Base-by-base conservation (phyloP, 2,113 vertebrate species). In the Phalacrocorax pelagicus region DNA sequence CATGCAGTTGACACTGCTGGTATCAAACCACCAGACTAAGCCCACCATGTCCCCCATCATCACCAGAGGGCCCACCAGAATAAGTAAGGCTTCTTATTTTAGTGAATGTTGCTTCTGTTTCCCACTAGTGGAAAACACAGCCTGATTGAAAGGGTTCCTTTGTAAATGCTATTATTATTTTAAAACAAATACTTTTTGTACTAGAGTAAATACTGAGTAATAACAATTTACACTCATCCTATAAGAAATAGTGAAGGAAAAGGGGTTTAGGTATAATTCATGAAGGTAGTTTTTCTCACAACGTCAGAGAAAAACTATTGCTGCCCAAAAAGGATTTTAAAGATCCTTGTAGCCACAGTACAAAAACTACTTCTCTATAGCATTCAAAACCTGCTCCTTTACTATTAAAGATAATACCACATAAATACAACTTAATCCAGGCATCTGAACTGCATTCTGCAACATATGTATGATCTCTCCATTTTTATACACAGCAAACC, bases 401-500 rank as follows among this genome's bases (percentile, higher is more conserved):
- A 80, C 92, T 93, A 62, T 34, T 72, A 75, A 92, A 87, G 84
- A 87, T 95, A 91, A 96, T 91, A 47, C 92, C 71, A 59, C 74
- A 44, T 70, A 97, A 97, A 96, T 94, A 91, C 95, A 90, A 47
- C 78, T 94, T 96, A 96, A 97, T 97, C 96, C 92, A n/a, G 73
- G 67, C 74, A 82, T 96, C 95, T 90, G 84, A 92, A 92, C 70
- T 82, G 87, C 81, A 61, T 95, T 91, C 86, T 94, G 92, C 85
- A 94, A 77, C 89, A 82, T 93, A 87, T 90, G 92, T 65, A 55
- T 94, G 91, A 95, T 95, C 89, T 88, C 95, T 96, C 95, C 78
- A 47, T 94, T 97, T 97, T 97, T 97, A 82, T 92, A 91, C 78
- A 82, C 86, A 93, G 36, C 71, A 96, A 94, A 97, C 95, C 97